These are phyloP conservation scores for Turritopsis dohrnii DNA, from an alignment of 30 jellyfish, hydroid and myxozoan species.

Conservation along the genomic window DNA sequence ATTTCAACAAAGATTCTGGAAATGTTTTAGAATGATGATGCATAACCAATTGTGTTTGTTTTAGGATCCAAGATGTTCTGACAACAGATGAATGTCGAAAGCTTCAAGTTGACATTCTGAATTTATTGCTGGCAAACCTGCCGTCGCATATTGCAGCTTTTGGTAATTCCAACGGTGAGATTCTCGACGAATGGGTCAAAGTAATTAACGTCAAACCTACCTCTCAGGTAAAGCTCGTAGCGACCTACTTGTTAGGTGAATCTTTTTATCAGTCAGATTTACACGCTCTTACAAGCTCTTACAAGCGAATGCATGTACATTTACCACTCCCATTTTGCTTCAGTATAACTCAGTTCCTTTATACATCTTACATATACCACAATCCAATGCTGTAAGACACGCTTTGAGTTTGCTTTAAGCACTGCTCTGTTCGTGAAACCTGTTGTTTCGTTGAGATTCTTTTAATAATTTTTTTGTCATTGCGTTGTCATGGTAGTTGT, in stretches of 20 bases:
- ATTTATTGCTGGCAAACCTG: slow-evolving; percentile 44
- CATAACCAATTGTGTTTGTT: too few species aligned
- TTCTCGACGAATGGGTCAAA: slow-evolving; percentile 83
- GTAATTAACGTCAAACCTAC: slow-evolving; percentile 58
- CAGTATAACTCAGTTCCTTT: not conserved
- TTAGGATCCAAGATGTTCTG: slow-evolving; percentile 67
- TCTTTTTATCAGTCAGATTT: not conserved
- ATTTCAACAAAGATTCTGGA: too few species aligned
- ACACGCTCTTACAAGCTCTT: too few species aligned
- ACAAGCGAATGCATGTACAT: not conserved
- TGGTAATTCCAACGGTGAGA: slow-evolving; percentile 71
- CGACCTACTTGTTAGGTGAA: not conserved
- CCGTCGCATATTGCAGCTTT: slow-evolving; percentile 87
- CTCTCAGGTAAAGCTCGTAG: slow-evolving; percentile 34
- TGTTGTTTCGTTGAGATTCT: too few species aligned
- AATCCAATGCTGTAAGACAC: too few species aligned
- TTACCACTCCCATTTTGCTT: not conserved
- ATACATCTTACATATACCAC: too few species aligned
- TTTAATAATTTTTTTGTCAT: too few species aligned
- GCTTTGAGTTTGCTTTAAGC: too few species aligned
- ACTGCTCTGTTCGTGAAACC: too few species aligned
- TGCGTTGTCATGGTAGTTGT: too few species aligned
- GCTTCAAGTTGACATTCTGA: slow-evolving; percentile 55
- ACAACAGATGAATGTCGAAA: slow-evolving; percentile 57
- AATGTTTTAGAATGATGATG: too few species aligned